Conservation (phyloP, 2,113 vertebrate species). For the Xiphophorus couchianus region DNA sequence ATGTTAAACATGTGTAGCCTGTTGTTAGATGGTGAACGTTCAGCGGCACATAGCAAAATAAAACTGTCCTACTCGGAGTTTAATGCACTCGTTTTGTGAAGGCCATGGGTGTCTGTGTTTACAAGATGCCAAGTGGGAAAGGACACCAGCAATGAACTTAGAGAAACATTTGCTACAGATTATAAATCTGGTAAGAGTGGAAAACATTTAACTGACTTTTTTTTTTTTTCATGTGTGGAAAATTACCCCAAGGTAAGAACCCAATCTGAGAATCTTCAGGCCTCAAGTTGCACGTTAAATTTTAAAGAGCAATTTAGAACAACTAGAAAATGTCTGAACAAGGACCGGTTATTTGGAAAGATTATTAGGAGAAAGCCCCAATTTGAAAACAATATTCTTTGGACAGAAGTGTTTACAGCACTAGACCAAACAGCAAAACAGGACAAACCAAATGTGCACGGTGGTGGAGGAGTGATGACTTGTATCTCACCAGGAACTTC, state of each 20-base stretch:
- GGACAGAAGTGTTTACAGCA: too few relatives aligned
- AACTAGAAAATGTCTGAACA: not conserved
- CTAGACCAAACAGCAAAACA: too few relatives aligned
- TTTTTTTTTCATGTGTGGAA: not conserved
- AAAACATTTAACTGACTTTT: not conserved
- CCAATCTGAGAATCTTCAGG: not conserved
- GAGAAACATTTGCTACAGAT: not conserved
- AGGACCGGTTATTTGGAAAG: not conserved
- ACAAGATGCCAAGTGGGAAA: not conserved
- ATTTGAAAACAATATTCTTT: too few relatives aligned
- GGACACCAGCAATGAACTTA: not conserved
- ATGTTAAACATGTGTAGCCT: slow-evolving; percentile 9
- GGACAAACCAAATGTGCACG: too few relatives aligned
- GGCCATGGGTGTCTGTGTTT: not conserved
- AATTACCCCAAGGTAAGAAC: not conserved
- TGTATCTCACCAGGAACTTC: too few relatives aligned
- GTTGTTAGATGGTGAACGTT: slow-evolving; percentile 6
- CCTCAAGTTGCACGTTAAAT: not conserved
- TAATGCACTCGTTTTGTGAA: slow-evolving; percentile 16
- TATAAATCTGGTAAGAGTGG: not conserved
- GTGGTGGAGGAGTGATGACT: too few relatives aligned
- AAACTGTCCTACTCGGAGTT: slow-evolving; percentile 12
- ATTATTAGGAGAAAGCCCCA: too few relatives aligned
- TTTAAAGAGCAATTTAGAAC: not conserved
- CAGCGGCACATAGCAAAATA: slow-evolving; percentile 4